Conservation (phyloP, 2,113 vertebrate genomes). For the Melanerpes aurifrons region DNA sequence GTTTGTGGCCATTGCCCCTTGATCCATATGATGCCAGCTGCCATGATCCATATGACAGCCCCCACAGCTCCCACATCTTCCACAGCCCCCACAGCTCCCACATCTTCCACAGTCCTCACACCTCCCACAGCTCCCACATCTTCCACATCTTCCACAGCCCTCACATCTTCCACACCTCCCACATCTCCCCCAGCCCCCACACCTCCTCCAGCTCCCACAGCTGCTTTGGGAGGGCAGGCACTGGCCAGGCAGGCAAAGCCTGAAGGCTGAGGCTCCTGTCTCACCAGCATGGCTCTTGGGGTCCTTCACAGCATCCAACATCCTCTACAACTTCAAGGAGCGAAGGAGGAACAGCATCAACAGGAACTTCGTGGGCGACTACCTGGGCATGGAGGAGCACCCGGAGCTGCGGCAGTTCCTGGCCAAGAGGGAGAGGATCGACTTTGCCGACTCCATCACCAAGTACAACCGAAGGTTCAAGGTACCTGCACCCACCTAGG, state of each 20-base stretch:
- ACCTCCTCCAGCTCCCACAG: neutral
- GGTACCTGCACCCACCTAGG: constrained; percentile 67
- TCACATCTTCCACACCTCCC: neutral
- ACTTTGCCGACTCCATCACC: constrained; percentile 91
- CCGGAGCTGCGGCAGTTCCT: constrained; percentile 95
- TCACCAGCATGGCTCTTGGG: accelerated
- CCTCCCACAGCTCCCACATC: no score
- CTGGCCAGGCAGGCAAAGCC: accelerated
- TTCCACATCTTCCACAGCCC: neutral
- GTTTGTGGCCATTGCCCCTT: no score
- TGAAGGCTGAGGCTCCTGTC: neutral
- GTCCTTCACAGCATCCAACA: constrained; percentile 85
- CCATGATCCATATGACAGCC: accelerated
- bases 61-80: no score
- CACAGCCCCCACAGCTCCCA: no score
- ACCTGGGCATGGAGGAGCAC: constrained; percentile 93
- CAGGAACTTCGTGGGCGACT: constrained; percentile 96
- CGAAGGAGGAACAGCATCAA: constrained; percentile 95
- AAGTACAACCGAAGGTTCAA: constrained; percentile 98
- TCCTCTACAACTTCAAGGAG: constrained; percentile 95
- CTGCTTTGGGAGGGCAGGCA: neutral
- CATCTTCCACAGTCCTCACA: no score
- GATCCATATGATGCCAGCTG: neutral
- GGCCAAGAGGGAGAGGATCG: constrained; percentile 88
- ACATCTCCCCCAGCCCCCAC: neutral